Base-by-base conservation (phyloP, 2,888 invertebrate genomes). In the Endomychus coccineus region DNA sequence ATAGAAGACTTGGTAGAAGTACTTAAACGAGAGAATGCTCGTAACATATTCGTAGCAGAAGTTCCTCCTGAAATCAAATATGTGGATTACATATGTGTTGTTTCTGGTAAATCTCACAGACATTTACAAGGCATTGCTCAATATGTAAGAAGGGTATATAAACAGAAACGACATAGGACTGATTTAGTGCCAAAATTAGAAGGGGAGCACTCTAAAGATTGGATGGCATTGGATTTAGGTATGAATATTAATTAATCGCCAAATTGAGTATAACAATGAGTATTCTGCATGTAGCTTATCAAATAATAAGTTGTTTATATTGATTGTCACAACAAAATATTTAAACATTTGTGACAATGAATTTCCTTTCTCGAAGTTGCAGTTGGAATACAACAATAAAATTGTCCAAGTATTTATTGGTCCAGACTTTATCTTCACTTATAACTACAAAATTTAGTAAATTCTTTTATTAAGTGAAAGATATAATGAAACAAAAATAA, bases 181-280 rank as follows among this genome's bases (percentile, higher is more conserved):
- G 91, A 94, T 59, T 47, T 60, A 12, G 67, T 85, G 52, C 85
- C 91, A 0, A 75, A 69, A 53, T 73, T 90, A 46, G 89, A 91
- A 69, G 91, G 90, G 14, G 72, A 75, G 59, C 67, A 73, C 32
- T 80, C 80, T 7, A 73, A 73, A 31, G 81, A 88, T 52, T 95
- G 94, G 94, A 75, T 88, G 64, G 91, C 91, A 12, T 56, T 95
- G 59, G 94, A 95, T 71, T 71, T 94, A 68, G 90, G 90, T 85
- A 70, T 14, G 29, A 33, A 7, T n/a, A 14, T 19, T 33, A 6
- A 15, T 11, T 13, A 29, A 29, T 9, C n/a, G n/a, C n/a, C n/a
- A n/a, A n/a, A n/a, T n/a, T n/a, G 6, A 7, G 10, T 6, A 25
- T 25, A n/a, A 25, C n/a, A 6, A 6, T 7, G 10, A 6, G 6